These are phyloP conservation scores for Tetrax tetrax DNA, from an alignment of 2,113 vertebrate genomes.

Conservation along the genomic window DNA sequence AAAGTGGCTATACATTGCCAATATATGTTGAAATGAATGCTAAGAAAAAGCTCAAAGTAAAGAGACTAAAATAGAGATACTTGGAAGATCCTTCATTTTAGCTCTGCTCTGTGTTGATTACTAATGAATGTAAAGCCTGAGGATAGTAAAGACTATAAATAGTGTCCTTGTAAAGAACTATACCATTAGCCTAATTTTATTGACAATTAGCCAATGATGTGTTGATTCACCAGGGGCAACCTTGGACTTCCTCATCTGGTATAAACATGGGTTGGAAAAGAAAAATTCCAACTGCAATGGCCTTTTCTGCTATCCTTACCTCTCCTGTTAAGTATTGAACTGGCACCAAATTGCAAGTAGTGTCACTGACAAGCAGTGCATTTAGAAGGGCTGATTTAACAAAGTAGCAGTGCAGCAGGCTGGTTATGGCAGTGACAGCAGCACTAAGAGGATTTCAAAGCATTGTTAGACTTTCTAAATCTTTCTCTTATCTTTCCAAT, in stretches of 20 bases:
- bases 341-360: conserved; percentile 20
- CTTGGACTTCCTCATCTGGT: neutral
- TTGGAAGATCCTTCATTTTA: neutral
- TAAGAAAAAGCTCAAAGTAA: neutral
- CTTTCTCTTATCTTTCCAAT: conserved; percentile 53
- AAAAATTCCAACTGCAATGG: neutral
- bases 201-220: neutral
- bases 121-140: neutral
- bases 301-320: conserved; percentile 3
- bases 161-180: neutral
- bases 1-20: neutral
- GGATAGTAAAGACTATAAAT: neutral
- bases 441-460: conserved; percentile 54
- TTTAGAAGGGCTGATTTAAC: conserved; percentile 57
- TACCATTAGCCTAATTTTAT: neutral
- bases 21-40: neutral
- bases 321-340: conserved; percentile 19
- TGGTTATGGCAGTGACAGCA: conserved; percentile 29
- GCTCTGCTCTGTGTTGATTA: neutral
- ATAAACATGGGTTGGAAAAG: neutral
- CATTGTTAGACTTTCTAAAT: conserved; percentile 57
- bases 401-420: conserved; percentile 16
- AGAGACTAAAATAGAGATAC: neutral
- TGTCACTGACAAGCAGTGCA: conserved; percentile 18
- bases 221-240: neutral